Evolutionary conservation across 2,797 vertebrate species (phyloP), one percentile per base, ranked within the genome.

Genomic region (Scleropages formosus): DNA sequence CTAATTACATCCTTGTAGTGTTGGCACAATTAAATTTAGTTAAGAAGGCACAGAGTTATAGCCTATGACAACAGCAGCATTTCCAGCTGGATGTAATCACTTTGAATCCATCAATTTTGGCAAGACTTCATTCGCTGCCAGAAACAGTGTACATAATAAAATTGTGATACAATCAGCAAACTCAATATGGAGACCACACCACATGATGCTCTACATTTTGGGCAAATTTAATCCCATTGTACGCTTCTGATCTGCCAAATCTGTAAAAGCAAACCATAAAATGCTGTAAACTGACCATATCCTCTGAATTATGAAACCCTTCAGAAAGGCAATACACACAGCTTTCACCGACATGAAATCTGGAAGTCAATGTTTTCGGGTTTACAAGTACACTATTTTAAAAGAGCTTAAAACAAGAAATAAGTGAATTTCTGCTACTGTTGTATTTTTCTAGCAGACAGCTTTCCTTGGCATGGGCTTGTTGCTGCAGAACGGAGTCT

Each of bases 1-100:
- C 31, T 47, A 26, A 71, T 70, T 70, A 70, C 70, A 69, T 27
- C 46, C 67, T 26, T 27, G 20, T 47, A 18, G 49, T 56, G 27
- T 49, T 16, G 24, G 24, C n/a, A n/a, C 39, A 75, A 66, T 67
- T 9, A 67, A 27, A 24, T 58, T 31, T 15, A 67, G 53, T 74
- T 12, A n/a, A 60, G 18, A 51, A 53, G n/a, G n/a, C 3, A 39
- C 46, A 22, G 56, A 75, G 68, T 68, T 68, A 39, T 47, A 68
- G 27, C 15, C 20, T 60, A 6, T 13, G 26, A 24, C 46, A 24
- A 59, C 10, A 53, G 49, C 44, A 62, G 60, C 0, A 8, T 27
- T 26, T 71, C 22, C 49, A 27, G 15, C 16, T 51, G 51, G 51
- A 11, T 11, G 27, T 12, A 56, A 53, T 3, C 47, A 56, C 24